These are phyloP conservation scores for Thalassophryne amazonica DNA, from an alignment of 2,797 vertebrate species.

Conservation along the genomic window DNA sequence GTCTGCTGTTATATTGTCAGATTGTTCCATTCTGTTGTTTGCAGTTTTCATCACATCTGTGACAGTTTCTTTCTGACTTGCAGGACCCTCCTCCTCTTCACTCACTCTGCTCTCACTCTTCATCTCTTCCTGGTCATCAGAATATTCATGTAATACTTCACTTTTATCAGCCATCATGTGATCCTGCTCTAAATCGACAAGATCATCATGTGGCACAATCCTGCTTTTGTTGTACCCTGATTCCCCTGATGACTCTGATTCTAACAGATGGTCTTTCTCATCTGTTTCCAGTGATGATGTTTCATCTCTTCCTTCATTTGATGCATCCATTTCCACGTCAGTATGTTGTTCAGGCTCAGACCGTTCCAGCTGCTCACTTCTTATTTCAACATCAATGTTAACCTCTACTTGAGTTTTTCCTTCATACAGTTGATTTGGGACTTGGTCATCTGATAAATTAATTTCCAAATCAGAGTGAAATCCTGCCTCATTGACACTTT, in stretches of 20 bases:
- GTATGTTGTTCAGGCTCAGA: too few species aligned
- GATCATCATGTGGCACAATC: background rate
- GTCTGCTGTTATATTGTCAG: background rate
- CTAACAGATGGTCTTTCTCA: too few species aligned
- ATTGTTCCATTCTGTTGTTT: background rate
- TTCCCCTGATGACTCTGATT: too few species aligned
- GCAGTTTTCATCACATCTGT: background rate
- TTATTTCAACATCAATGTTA: background rate
- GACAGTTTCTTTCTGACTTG: background rate
- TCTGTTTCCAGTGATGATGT: too few species aligned
- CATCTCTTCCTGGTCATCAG: background rate
- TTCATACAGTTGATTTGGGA: background rate
- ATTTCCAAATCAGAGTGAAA: too few species aligned
- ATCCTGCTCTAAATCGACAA: background rate
- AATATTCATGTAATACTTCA: background rate
- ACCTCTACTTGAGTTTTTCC: constrained; percentile 1
- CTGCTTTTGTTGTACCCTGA: background rate
- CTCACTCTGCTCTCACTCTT: background rate
- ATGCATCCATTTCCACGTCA: too few species aligned
- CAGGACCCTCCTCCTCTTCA: background rate
- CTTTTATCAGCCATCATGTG: background rate
- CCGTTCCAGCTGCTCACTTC: constrained; percentile 4
- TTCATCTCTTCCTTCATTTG: too few species aligned
- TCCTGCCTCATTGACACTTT: too few species aligned
- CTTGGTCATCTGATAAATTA: too few species aligned